A percentile compares a stretch with the other conserved stretches of the same genome.
These are phyloP conservation scores for Brevimyrus niger DNA, from an alignment of 2,113 vertebrate species.

Conservation along the genomic window DNA sequence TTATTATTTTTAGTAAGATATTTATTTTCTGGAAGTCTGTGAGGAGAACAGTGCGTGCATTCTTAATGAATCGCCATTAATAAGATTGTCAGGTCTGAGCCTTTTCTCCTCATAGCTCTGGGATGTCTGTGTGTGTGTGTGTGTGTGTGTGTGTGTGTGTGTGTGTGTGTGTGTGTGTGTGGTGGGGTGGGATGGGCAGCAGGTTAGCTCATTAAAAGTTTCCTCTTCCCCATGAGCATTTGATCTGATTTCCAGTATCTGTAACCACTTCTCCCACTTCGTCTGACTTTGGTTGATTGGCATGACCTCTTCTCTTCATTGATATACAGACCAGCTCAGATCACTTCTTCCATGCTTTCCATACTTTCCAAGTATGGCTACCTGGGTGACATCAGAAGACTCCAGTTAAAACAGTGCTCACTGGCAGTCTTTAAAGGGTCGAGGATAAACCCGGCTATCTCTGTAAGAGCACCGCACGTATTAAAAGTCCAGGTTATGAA, in stretches of 20 bases:
- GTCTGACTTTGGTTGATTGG: neutral
- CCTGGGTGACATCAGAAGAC: neutral
- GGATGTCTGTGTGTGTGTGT: neutral
- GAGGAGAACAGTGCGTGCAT: conserved; percentile 21
- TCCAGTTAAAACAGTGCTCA: neutral
- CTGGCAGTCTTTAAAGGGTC: neutral
- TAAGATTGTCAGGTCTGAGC: conserved; percentile 25
- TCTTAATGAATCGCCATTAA: conserved; percentile 34
- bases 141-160: neutral
- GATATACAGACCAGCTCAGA: neutral
- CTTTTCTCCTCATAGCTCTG: neutral
- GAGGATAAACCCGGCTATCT: neutral
- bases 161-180: neutral
- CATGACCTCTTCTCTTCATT: neutral
- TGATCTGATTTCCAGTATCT: neutral
- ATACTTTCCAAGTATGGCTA: neutral
- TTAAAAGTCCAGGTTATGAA: neutral
- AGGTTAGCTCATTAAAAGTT: conserved; percentile 10
- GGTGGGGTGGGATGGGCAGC: too few species aligned
- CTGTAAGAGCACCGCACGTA: neutral
- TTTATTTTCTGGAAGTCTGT: neutral
- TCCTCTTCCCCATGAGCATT: neutral
- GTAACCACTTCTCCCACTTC: neutral
- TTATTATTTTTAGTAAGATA: neutral
- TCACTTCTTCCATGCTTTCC: neutral